phyloP scores from a whole-genome alignment of 1,140 invertebrate genomes.

The Papilio aristodemus region DNA sequence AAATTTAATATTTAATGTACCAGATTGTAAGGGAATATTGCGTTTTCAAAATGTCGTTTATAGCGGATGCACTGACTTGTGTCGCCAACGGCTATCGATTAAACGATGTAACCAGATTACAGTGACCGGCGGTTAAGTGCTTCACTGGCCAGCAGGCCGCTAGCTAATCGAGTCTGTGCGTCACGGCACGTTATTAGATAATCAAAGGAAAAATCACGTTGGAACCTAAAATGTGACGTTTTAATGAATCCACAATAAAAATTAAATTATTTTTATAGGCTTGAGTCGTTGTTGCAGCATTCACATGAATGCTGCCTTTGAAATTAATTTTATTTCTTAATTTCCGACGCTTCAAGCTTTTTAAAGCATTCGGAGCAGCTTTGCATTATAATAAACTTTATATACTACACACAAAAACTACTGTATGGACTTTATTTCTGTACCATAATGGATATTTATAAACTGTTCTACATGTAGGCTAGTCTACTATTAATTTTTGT shows the following conservation, averaged over 20 bases:
- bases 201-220: slow-evolving; percentile 23
- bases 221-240: neutral
- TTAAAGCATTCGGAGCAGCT: too few relatives aligned
- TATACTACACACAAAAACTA: too few relatives aligned
- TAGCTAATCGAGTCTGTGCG: slow-evolving; percentile 46
- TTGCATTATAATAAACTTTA: too few relatives aligned
- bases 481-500: too few relatives aligned
- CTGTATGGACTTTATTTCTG: too few relatives aligned
- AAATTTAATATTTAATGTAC: neutral
- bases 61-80: slow-evolving; percentile 44
- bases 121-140: slow-evolving; percentile 61
- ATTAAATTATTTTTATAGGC: too few relatives aligned
- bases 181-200: slow-evolving; percentile 29
- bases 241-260: neutral
- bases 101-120: slow-evolving; percentile 62
- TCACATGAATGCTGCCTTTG: too few relatives aligned
- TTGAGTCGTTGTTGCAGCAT: too few relatives aligned
- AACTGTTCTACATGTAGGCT: too few relatives aligned
- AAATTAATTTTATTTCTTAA: too few relatives aligned
- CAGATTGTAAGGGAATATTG: neutral
- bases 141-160: slow-evolving; percentile 45
- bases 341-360: too few relatives aligned
- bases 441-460: too few relatives aligned
- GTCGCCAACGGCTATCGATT: slow-evolving; percentile 58
- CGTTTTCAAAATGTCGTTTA: slow-evolving; percentile 22